phyloP scores from a whole-genome alignment of 2,113 vertebrate species.

The Sminthopsis crassicaudata region DNA sequence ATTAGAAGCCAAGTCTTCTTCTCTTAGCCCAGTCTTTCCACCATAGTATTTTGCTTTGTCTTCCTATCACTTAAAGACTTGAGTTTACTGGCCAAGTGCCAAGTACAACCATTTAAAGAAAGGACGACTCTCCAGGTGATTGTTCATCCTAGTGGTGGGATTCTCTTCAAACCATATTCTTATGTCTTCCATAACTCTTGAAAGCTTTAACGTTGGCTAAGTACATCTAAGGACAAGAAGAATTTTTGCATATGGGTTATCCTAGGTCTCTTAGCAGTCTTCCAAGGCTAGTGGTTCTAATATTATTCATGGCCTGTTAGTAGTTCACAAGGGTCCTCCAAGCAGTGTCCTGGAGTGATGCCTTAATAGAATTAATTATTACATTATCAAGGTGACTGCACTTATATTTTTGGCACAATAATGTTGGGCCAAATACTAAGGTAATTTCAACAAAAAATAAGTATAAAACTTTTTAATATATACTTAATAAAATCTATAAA shows the following conservation, averaged over 20 bases:
- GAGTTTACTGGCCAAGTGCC: not conserved
- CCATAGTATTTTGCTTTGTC: not conserved
- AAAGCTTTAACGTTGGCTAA: not conserved
- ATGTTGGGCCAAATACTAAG: not conserved
- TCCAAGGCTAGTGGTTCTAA: not conserved
- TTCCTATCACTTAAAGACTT: not conserved
- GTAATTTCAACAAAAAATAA: conserved; percentile 40
- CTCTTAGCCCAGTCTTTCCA: not conserved
- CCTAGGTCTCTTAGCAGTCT: not conserved
- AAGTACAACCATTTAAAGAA: not conserved
- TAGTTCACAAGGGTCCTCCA: not conserved
- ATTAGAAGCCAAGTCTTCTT: not conserved
- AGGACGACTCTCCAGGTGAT: not conserved
- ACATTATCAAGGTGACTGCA: not conserved
- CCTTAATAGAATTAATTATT: not conserved
- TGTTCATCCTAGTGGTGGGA: not conserved
- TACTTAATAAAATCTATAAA: conserved; percentile 2
- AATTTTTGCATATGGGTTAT: not conserved
- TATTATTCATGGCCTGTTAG: not conserved
- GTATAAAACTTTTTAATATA: not conserved
- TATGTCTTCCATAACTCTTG: not conserved
- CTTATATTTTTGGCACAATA: not conserved
- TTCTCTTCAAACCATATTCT: not conserved
- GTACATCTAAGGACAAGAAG: not conserved
- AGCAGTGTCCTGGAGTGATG: not conserved